Base-by-base conservation (phyloP, 2,888 invertebrate species). In the Patella caerulea region DNA sequence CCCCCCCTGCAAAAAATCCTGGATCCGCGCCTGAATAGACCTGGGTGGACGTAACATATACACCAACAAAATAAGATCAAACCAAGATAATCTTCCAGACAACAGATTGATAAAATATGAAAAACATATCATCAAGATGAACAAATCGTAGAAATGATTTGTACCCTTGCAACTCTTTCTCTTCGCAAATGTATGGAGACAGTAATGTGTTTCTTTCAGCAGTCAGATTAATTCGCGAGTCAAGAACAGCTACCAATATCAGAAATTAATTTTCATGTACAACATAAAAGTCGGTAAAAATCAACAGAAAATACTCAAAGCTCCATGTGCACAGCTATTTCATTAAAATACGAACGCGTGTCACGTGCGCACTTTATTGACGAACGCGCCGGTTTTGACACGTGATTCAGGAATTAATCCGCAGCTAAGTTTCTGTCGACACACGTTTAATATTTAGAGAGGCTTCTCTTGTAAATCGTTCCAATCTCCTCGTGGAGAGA, bases 401-500 rank as follows among this genome's bases (percentile, higher is more conserved):
- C 65, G 65, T 65, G 65, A 24, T 65, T 14, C 24, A 24, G 19
- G 65, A 65, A 19, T 24, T 65, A 65, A 65, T 65, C 65, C 65
- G 65, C 24, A 24, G 65, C 65, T 65, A 24, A 19, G 24, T 65
- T 65, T 24, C 24, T 24, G 19, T 65, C 65, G 65, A 14, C 65
- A 24, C 65, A 24, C 24, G 65, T 65, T 65, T 65, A 65, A 65
- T 65, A 65, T 65, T 65, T 65, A 65, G 65, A 65, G 24, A 65
- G 65, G 65, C 65, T 65, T 65, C 65, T 65, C 65, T 19, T 65
- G 65, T 65, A 65, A 65, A 65, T 65, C 65, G 65, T 19, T 65
- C 65, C 65, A 65, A 65, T 65, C 65, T 65, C 24, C 65, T 19
- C 65, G 19, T 24, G 45, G 45, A 45, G 45, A 45, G 45, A 45